Conservation (phyloP, 2,113 vertebrate genomes). For the Lucifuga dentata region DNA sequence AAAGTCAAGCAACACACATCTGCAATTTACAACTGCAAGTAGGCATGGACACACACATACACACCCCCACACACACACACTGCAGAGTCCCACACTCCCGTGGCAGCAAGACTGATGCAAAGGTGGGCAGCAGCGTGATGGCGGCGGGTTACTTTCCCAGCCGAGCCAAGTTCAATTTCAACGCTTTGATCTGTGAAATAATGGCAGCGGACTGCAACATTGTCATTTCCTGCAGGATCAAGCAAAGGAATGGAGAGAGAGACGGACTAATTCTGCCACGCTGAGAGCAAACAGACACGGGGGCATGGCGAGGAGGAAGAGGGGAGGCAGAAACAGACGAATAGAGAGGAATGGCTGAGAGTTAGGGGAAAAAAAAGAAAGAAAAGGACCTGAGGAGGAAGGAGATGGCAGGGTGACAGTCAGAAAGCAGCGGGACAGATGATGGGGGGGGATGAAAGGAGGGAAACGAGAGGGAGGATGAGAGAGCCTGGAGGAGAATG, state of each 20-base stretch:
- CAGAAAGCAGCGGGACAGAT: too few relatives aligned
- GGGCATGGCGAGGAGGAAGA: not conserved
- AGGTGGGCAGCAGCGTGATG: constrained; percentile 47
- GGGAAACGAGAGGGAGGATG: constrained; percentile 14
- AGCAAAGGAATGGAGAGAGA: constrained; percentile 52
- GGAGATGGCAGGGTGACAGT: constrained; percentile 30
- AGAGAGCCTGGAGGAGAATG: constrained; percentile 23
- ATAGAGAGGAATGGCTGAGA: not conserved
- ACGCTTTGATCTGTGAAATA: constrained; percentile 75
- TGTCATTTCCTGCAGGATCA: constrained; percentile 71
- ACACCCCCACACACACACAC: not conserved
- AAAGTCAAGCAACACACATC: not conserved
- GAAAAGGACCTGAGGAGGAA: not conserved
- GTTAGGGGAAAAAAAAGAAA: not conserved
- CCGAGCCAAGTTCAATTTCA: constrained; percentile 64
- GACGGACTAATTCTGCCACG: constrained; percentile 52
- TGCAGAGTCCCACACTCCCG: constrained; percentile 23
- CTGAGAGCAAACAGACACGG: constrained; percentile 54
- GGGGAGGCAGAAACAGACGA: not conserved
- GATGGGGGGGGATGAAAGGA: not conserved
- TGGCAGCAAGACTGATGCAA: constrained; percentile 53
- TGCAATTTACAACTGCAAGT: not conserved
- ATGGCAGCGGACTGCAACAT: constrained; percentile 63
- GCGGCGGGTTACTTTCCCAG: constrained; percentile 33
- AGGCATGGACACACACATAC: not conserved